Evolutionary conservation across 2,888 invertebrate species (phyloP), one percentile per base, ranked within the genome.

Genomic region (Pterostichus niger): DNA sequence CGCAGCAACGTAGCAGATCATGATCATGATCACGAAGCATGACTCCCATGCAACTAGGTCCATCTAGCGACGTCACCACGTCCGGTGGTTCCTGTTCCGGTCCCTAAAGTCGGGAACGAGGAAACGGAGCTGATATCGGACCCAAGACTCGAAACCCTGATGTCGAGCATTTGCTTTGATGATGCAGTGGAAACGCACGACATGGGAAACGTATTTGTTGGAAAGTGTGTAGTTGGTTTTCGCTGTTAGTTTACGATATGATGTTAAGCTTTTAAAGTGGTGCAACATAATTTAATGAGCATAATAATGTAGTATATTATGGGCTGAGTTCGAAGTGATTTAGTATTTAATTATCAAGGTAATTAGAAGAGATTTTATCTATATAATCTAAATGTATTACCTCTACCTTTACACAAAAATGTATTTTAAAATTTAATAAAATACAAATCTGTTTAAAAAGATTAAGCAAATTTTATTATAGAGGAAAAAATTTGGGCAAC

Each of bases 1-100:
- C 64, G 33, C 13, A 10, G 71, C 40, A 40, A 24, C 64, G 64
- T 13, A 31, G 80, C 40, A 71, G 71, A 81, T 81, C 64, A 80
- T 71, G 46, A 80, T 33, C 61, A 46, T 64, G 68, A 52, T 71
- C 81, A 81, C 54, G 81, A 52, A 81, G 54, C 81, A 56, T 81
- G 81, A 81, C 81, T 81, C 71, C 44, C 71, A 73, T 73, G 81
- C 73, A 71, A 44, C 68, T 24, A 13, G 5, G 75, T 46, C 49
- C 73, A 73, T 33, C 33, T 33, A 64, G 35, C 33, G 13, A 64
- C 35, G 40, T 15, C 44, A 44, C 11, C 44, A 71, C 68, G 17
- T 71, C 68, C 68, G 44, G 44, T 40, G 15, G 9, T 40, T 44
- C 68, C 17, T 15, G 40, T 13, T 68, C 68, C 44, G 68, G 68